Base-by-base conservation (phyloP, 2,888 invertebrate species). In the Scaeva pyrastri region DNA sequence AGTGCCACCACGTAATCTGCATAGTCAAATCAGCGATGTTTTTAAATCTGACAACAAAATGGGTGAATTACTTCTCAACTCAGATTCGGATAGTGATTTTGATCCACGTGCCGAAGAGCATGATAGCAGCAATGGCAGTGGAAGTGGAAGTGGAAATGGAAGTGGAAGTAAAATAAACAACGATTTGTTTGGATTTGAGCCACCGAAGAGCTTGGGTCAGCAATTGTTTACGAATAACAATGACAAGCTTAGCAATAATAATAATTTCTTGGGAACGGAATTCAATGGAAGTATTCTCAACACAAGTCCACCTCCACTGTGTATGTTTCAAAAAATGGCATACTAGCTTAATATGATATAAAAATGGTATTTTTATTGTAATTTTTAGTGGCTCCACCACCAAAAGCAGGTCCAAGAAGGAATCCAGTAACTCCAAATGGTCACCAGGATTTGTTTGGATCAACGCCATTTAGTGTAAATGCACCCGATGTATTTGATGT, bases 41-140 rank as follows among this genome's bases (percentile, higher is more conserved):
- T 92, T 91, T 90, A 94, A 95, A 50, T 96, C 96, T 76, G 96
- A 96, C 88, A 95, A 96, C 52, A 96, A 96, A 93, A 93, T 96
- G 88, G 97, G 97, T 91, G 96, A 96, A 45, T 91, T 96, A 19
- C 91, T 97, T 12, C 93, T 97, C 89, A 95, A 96, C 90, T 95
- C 95, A 1, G 96, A 97, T 91, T 95, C 97, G 74, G 97, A 97
- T 89, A 96, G 95, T 88, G 96, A 97, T 92, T 98, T 98, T 91
- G 97, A 98, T 93, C 98, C 98, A 0, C 94, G 98, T 86, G 97
- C 97, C 21, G 96, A 94, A 89, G 97, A 97, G 91, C 95, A 88
- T 79, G 91, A 89, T 91, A 93, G 90, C 43, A 90, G 90, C 88
- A 89, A 39, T 39, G 39, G 39, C 31, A 31, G 31, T 31, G 31